phyloP scores from a whole-genome alignment of 2,113 vertebrate genomes.

The Crypturellus undulatus region DNA sequence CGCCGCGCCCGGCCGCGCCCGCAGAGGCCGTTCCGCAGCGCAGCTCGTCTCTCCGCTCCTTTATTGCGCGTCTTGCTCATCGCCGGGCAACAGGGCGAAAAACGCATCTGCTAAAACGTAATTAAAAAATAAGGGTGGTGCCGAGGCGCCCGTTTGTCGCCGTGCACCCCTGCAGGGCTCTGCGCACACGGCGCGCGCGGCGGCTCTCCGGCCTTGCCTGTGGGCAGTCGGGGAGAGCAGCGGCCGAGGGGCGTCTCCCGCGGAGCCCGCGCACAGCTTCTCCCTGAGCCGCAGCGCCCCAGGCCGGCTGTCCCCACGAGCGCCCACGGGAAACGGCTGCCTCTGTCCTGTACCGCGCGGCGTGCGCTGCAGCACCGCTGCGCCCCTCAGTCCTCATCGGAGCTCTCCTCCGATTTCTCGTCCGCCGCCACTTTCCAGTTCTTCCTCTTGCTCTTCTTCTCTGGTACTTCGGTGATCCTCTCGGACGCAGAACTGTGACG shows the following conservation, averaged over 20 bases:
- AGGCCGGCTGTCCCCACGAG: neutral
- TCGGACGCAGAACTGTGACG: conserved; percentile 15
- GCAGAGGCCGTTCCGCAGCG: no score
- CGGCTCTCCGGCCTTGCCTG: neutral
- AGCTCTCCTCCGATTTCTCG: conserved; percentile 88
- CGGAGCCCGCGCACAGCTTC: neutral
- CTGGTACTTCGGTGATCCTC: conserved; percentile 65
- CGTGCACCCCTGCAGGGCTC: neutral
- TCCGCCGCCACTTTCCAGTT: conserved; percentile 89
- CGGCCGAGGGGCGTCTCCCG: neutral
- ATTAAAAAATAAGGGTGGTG: neutral
- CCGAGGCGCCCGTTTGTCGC: neutral
- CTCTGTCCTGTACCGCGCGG: neutral
- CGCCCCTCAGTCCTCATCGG: conserved; percentile 80
- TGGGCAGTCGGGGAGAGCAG: neutral
- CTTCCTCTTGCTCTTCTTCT: conserved; percentile 81
- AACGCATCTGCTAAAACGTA: neutral
- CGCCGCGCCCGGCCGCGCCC: no score
- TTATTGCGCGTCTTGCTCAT: neutral
- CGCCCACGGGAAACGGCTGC: neutral
- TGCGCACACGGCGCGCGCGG: no score
- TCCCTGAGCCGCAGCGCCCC: conserved; percentile 34
- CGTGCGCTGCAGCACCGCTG: neutral
- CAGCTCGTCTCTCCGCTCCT: neutral
- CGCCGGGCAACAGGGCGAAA: neutral